Evolutionary conservation across 2,797 vertebrate species (phyloP).

Genomic region (Myripristis jacobus): DNA sequence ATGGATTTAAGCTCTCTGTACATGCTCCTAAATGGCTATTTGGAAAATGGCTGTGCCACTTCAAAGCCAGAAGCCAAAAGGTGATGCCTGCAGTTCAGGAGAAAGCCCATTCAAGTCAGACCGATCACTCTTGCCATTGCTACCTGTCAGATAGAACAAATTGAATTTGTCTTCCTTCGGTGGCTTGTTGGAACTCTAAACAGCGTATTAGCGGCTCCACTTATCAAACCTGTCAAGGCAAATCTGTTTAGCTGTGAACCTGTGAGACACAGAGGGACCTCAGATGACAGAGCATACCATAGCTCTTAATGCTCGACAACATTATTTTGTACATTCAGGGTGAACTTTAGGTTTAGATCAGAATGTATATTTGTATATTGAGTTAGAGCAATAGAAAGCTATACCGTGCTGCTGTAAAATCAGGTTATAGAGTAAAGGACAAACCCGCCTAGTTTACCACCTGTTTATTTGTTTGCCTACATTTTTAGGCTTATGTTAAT

Average conservation of each 20-base stretch:
- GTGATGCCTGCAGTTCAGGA: conserved; percentile 72
- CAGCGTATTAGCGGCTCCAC: conserved; percentile 83
- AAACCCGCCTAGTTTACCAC: too few relatives aligned
- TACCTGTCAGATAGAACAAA: conserved; percentile 85
- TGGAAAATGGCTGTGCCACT: conserved; percentile 71
- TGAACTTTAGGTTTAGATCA: conserved; percentile 18
- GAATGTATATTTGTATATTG: not conserved
- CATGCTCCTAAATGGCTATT: conserved; percentile 67
- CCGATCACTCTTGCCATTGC: conserved; percentile 75
- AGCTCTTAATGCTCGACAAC: not conserved
- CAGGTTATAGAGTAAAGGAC: too few relatives aligned
- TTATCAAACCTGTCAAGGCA: conserved; percentile 85
- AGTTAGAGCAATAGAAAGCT: too few relatives aligned
- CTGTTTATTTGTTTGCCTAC: too few relatives aligned
- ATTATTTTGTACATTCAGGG: conserved; percentile 21
- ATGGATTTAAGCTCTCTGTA: conserved; percentile 64
- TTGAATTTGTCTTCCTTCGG: conserved; percentile 85
- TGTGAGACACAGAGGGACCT: conserved; percentile 59
- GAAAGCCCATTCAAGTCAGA: conserved; percentile 72
- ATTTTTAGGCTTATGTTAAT: too few relatives aligned
- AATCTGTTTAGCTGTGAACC: conserved; percentile 79
- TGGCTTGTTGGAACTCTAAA: conserved; percentile 83
- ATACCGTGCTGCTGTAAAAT: too few relatives aligned
- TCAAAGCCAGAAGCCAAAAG: conserved; percentile 77
- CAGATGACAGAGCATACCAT: conserved; percentile 53